phyloP scores from a whole-genome alignment of 1,140 invertebrate species.

The Dendroctonus valens region DNA sequence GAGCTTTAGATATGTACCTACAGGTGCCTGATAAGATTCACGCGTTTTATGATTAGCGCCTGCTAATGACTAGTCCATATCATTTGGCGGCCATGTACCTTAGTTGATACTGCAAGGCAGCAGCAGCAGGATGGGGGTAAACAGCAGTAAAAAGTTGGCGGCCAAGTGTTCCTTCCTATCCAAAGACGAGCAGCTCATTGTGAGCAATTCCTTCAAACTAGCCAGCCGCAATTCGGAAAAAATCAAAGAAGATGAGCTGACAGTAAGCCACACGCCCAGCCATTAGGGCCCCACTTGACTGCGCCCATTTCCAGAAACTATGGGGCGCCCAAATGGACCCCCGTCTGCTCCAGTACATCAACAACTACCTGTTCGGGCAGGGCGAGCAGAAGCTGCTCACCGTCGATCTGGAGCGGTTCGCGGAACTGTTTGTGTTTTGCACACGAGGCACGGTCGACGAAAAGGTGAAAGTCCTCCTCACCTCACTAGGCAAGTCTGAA shows the following conservation, averaged over 20 bases:
- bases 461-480: conserved; percentile 56
- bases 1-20: too few species aligned
- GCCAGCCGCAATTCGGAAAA: conserved; percentile 61
- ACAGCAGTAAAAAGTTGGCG: conserved; percentile 61
- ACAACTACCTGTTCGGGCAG: conserved; percentile 58
- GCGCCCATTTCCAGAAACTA: conserved; percentile 52
- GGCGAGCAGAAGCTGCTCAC: conserved; percentile 52
- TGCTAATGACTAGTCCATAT: not conserved
- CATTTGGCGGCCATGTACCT: not conserved
- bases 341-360: conserved; percentile 57
- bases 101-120: not conserved
- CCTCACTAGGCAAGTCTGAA: conserved; percentile 56
- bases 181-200: conserved; percentile 60
- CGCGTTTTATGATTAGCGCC: too few species aligned
- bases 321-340: conserved; percentile 61
- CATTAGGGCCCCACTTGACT: too few species aligned
- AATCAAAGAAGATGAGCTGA: conserved; percentile 62
- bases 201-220: conserved; percentile 58
- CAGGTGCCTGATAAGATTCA: too few species aligned
- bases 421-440: conserved; percentile 61
- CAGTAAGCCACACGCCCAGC: conserved; percentile 56
- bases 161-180: conserved; percentile 60
- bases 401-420: conserved; percentile 58
- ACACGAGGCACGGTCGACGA: conserved; percentile 61
- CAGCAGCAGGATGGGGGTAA: conserved; percentile 48